Evolutionary conservation across 64 coral and sea anemone species (phyloP).

Genomic region (Stylophora pistillata): DNA sequence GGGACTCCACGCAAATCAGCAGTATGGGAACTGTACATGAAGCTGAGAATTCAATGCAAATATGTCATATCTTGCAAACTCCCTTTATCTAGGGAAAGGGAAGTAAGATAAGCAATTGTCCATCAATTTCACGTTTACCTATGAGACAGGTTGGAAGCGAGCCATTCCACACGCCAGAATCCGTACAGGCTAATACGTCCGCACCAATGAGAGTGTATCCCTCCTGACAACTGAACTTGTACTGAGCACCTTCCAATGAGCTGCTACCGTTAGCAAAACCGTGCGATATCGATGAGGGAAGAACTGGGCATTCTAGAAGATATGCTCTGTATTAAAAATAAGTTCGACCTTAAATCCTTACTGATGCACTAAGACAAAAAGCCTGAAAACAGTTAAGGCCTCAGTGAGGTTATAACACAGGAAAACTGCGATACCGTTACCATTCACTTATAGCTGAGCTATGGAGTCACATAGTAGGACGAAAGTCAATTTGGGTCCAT

Average conservation of each 20-base stretch:
- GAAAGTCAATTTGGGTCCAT: no score
- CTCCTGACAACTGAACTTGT: constrained; percentile 6
- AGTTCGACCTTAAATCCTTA: no score
- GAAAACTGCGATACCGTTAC: no score
- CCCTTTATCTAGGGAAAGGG: background rate
- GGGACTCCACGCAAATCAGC: no score
- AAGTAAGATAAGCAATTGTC: background rate
- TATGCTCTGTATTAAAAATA: background rate
- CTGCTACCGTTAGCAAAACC: background rate
- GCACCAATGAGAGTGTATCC: constrained; percentile 7
- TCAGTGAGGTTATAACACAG: no score
- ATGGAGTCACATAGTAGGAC: no score
- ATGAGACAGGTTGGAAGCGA: constrained; percentile 9
- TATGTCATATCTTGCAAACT: background rate
- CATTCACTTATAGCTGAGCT: no score
- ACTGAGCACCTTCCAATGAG: constrained; percentile 15
- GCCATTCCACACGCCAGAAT: background rate
- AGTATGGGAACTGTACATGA: no score
- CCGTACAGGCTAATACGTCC: background rate
- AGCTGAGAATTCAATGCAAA: no score
- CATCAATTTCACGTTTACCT: background rate
- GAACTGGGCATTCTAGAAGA: constrained; percentile 6
- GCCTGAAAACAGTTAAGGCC: no score
- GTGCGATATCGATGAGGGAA: constrained; percentile 11
- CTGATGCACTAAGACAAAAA: no score